Conservation (phyloP, 2,113 vertebrate genomes). For the Bungarus multicinctus region DNA sequence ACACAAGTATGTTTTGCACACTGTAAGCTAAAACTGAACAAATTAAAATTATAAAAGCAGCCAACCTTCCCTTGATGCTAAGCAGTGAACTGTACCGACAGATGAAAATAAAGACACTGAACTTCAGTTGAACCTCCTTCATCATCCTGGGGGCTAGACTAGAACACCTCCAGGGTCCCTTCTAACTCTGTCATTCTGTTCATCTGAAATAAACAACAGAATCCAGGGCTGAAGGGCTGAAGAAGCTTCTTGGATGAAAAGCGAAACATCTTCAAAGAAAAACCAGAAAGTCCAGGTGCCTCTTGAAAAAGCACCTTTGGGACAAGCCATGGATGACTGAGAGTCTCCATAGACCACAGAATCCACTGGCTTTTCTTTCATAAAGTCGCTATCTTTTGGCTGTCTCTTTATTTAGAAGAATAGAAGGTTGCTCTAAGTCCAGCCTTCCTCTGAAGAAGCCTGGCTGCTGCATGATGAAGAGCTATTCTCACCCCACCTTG, state of each 20-base stretch:
- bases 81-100: no score
- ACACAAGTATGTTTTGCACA: neutral
- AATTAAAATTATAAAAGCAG: neutral
- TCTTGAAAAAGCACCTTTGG: no score
- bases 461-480: neutral
- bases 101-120: neutral
- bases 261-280: no score
- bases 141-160: neutral
- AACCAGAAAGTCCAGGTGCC: no score
- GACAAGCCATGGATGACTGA: no score
- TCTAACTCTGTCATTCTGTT: no score
- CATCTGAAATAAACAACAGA: no score
- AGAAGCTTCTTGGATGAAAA: no score
- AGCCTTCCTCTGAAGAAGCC: neutral
- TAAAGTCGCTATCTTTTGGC: neutral
- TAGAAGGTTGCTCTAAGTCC: accelerated
- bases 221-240: neutral
- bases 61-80: neutral
- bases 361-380: slow-evolving; percentile 4
- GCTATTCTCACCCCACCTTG: neutral
- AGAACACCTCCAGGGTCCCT: no score
- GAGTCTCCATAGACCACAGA: neutral
- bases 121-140: neutral
- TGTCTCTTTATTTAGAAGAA: neutral
- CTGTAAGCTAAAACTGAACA: no score